Conservation (phyloP, 2,888 invertebrate species). For the Drosophila meridiana region DNA sequence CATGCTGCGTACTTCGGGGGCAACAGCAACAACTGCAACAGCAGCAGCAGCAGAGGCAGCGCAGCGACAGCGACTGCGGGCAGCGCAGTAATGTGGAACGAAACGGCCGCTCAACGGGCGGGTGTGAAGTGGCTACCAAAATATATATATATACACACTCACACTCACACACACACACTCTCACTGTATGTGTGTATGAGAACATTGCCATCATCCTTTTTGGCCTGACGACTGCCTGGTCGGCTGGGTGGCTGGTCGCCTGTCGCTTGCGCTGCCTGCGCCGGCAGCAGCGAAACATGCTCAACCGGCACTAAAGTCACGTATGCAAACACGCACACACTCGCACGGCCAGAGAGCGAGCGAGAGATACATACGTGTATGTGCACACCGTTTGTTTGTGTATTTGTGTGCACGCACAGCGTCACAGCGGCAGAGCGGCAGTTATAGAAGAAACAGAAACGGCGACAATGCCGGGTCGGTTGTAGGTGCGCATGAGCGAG, state of each 20-base stretch:
- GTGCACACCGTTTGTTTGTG: background rate
- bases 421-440: slow-evolving; percentile 25
- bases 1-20: slow-evolving; percentile 67
- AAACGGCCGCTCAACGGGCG: slow-evolving; percentile 57
- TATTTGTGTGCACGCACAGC: slow-evolving; percentile 17
- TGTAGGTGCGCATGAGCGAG: slow-evolving; percentile 75
- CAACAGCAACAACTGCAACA: slow-evolving; percentile 39
- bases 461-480: slow-evolving; percentile 53
- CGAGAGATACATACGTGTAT: slow-evolving; percentile 5
- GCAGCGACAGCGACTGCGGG: slow-evolving; percentile 21
- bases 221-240: slow-evolving; percentile 27
- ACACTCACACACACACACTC: background rate
- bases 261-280: slow-evolving; percentile 41
- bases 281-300: slow-evolving; percentile 60
- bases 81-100: slow-evolving; percentile 69
- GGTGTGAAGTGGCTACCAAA: slow-evolving; percentile 55
- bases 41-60: slow-evolving; percentile 17
- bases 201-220: slow-evolving; percentile 71
- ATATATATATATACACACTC: background rate
- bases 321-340: slow-evolving; percentile 62
- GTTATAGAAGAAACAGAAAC: slow-evolving; percentile 44
- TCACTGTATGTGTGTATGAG: slow-evolving; percentile 22
- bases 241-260: slow-evolving; percentile 32
- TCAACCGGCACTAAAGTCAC: slow-evolving; percentile 76
- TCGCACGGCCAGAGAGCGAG: slow-evolving; percentile 13